Percentiles rank a stretch among this genome's conserved stretches.
These are phyloP conservation scores for Danaus plexippus DNA, from an alignment of 1,140 invertebrate species.

Conservation along the genomic window DNA sequence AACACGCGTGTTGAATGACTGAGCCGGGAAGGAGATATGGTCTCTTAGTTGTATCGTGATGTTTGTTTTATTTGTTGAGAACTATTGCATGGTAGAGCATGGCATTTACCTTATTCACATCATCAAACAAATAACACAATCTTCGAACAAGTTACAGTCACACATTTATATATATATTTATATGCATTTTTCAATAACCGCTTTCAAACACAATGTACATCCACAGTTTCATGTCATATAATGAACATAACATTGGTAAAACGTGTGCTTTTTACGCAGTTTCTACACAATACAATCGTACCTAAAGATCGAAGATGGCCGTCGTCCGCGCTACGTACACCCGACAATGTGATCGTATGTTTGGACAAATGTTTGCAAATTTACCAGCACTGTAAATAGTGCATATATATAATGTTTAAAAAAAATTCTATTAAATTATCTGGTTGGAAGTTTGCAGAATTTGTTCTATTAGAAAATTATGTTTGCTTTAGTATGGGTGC, in stretches of 20 bases:
- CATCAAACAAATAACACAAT: not conserved
- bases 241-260: conserved; percentile 13
- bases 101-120: not conserved
- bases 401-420: conserved; percentile 19
- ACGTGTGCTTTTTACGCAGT: conserved; percentile 54
- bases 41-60: not conserved
- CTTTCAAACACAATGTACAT: not conserved
- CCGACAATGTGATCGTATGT: conserved; percentile 55
- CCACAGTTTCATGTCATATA: not conserved
- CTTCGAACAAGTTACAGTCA: not conserved
- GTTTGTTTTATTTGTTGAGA: conserved; percentile 6
- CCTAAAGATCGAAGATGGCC: conserved; percentile 61
- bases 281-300: conserved; percentile 67
- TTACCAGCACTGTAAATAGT: conserved; percentile 54
- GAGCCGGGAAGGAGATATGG: conserved; percentile 30
- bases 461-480: conserved; percentile 13
- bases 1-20: conserved; percentile 42
- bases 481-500: conserved; percentile 6
- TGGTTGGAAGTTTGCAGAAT: conserved; percentile 8
- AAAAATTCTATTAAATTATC: not conserved
- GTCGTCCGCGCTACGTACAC: conserved; percentile 52
- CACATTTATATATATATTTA: not conserved
- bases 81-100: conserved; percentile 19
- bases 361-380: conserved; percentile 34
- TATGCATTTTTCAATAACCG: not conserved